Evolutionary conservation across 2,113 vertebrate genomes (phyloP).

Genomic region (Pyxicephalus adspersus): DNA sequence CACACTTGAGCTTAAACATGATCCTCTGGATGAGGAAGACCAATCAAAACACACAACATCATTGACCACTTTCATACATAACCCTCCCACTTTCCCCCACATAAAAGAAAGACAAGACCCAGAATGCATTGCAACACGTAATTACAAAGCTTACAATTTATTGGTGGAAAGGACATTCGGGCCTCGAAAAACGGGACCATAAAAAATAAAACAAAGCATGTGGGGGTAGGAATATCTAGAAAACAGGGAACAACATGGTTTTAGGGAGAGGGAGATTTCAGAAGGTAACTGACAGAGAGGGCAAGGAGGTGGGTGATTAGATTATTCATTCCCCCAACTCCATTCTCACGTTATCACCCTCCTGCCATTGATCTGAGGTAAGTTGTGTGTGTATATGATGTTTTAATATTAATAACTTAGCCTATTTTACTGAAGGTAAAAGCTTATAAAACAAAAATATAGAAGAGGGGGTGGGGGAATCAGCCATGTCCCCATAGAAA

Average conservation of each 20-base stretch:
- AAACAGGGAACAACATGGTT: conserved; percentile 45
- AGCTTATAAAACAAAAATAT: conserved; percentile 34
- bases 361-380: conserved; percentile 49
- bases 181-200: conserved; percentile 55
- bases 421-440: conserved; percentile 55
- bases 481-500: conserved; percentile 30
- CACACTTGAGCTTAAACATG: too few species aligned
- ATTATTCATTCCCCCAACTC: conserved; percentile 1
- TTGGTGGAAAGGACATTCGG: conserved; percentile 56
- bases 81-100: background rate
- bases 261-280: conserved; percentile 36
- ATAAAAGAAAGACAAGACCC: conserved; percentile 47
- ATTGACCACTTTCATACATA: background rate
- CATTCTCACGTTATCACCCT: conserved; percentile 22
- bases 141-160: conserved; percentile 58
- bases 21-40: too few species aligned
- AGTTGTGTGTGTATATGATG: conserved; percentile 55
- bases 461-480: conserved; percentile 6
- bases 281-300: conserved; percentile 42
- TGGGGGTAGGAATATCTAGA: conserved; percentile 46
- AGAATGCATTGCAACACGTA: conserved; percentile 55
- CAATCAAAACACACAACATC: too few species aligned
- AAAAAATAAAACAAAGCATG: conserved; percentile 51
- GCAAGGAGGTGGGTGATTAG: conserved; percentile 14
- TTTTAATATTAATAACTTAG: conserved; percentile 56